Percentiles rank a stretch among this genome's conserved stretches.
Evolutionary conservation across 1,140 invertebrate species (phyloP).

Genomic region (Sarcophaga peregrina): DNA sequence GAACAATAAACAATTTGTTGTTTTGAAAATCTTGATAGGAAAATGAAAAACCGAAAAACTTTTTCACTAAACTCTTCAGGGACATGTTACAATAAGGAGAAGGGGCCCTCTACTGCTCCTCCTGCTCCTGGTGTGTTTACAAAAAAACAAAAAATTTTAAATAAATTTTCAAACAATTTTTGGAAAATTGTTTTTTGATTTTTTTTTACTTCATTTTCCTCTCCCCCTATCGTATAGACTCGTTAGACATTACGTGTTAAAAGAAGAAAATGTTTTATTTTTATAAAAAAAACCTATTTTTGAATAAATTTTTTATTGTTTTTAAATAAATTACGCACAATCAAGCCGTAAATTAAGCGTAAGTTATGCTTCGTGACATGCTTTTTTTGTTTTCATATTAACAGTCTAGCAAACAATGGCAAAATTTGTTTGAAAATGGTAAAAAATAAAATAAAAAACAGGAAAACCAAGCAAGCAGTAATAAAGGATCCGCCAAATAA

Average conservation of each 20-base stretch:
- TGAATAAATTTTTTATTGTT: not conserved
- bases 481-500: too few species aligned
- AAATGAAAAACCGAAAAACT: not conserved
- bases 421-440: not conserved
- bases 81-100: not conserved
- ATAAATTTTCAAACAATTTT: not conserved
- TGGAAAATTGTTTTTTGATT: too few species aligned
- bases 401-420: constrained; percentile 32
- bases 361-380: constrained; percentile 42
- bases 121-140: not conserved
- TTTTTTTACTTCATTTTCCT: not conserved
- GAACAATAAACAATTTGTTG: constrained; percentile 21
- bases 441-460: too few species aligned
- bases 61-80: not conserved
- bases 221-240: not conserved
- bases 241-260: not conserved
- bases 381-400: constrained; percentile 1
- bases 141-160: not conserved
- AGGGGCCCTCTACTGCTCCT: not conserved
- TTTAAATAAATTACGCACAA: constrained; percentile 32
- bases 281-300: too few species aligned
- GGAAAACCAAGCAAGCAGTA: too few species aligned
- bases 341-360: constrained; percentile 44
- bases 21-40: not conserved
- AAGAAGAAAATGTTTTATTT: not conserved